A percentile compares a stretch with the other conserved stretches of the same genome.
Evolutionary conservation across 2,888 invertebrate genomes (phyloP).

Genomic region (Drosophila demipolita): DNA sequence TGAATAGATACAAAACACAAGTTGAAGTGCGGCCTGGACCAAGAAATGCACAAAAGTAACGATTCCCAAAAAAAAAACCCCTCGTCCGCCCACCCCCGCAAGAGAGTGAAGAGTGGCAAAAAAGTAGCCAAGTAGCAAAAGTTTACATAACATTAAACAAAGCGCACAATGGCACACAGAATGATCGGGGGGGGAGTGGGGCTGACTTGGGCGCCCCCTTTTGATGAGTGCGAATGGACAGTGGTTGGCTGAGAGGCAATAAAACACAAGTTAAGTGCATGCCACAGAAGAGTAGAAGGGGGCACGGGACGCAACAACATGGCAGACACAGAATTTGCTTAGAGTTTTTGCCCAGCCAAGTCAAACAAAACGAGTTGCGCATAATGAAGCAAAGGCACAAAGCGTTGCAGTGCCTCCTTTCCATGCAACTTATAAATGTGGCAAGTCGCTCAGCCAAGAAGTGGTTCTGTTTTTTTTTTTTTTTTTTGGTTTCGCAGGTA

Average conservation of each 20-base stretch:
- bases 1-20: slow-evolving; percentile 73
- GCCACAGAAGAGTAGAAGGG: slow-evolving; percentile 7
- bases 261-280: slow-evolving; percentile 68
- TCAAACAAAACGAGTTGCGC: slow-evolving; percentile 77
- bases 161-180: slow-evolving; percentile 70
- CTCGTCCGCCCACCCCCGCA: not conserved
- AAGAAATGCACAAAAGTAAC: slow-evolving; percentile 59
- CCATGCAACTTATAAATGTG: slow-evolving; percentile 31
- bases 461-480: slow-evolving; percentile 19
- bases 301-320: slow-evolving; percentile 21
- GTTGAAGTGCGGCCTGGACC: slow-evolving; percentile 52
- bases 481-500: slow-evolving; percentile 28
- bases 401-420: slow-evolving; percentile 16
- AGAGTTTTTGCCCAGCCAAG: slow-evolving; percentile 61
- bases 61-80: not conserved
- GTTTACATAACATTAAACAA: slow-evolving; percentile 83
- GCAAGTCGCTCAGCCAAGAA: slow-evolving; percentile 44
- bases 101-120: slow-evolving; percentile 31
- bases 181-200: slow-evolving; percentile 6
- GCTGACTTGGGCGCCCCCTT: slow-evolving; percentile 51
- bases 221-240: slow-evolving; percentile 66
- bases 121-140: slow-evolving; percentile 71
- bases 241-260: slow-evolving; percentile 51
- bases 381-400: slow-evolving; percentile 79
- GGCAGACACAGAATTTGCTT: slow-evolving; percentile 65